Percentiles rank a stretch among this genome's conserved stretches.
Evolutionary conservation across 2,888 invertebrate genomes (phyloP).

Genomic region (Cerastis leucographa): DNA sequence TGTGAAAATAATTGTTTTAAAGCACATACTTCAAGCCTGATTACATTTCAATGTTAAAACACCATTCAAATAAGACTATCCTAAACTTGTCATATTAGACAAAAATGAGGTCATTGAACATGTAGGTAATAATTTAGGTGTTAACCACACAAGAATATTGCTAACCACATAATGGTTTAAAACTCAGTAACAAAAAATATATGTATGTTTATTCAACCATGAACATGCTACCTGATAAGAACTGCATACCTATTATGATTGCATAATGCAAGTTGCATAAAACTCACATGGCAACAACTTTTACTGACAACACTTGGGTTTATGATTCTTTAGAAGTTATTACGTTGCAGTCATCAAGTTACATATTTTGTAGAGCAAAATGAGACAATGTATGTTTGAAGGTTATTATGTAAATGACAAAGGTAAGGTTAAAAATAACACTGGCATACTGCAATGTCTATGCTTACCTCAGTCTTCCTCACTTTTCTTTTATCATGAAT

Average conservation of each 20-base stretch:
- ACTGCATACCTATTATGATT: conserved; percentile 24
- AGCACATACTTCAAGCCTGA: neutral
- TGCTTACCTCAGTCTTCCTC: conserved; percentile 83
- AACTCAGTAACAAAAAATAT: conserved; percentile 1
- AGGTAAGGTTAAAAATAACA: conserved; percentile 37
- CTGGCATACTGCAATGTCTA: conserved; percentile 9
- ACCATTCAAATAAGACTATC: neutral
- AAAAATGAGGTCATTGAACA: conserved; percentile 33
- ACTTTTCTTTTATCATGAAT: conserved; percentile 83
- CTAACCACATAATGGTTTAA: neutral
- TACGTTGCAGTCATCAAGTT: conserved; percentile 3
- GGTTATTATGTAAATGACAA: conserved; percentile 50
- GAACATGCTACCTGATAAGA: conserved; percentile 35
- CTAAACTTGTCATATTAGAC: neutral
- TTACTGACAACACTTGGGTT: neutral
- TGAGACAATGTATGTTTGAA: conserved; percentile 12
- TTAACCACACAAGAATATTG: conserved; percentile 17
- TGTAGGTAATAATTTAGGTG: conserved; percentile 16
- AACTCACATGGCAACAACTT: conserved; percentile 14
- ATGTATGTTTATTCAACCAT: neutral
- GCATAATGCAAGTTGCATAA: conserved; percentile 5
- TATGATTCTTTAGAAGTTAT: neutral
- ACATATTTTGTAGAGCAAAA: conserved; percentile 3
- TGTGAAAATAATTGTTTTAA: neutral
- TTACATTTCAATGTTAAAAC: neutral